Conservation (phyloP, 2,113 vertebrate species). For the Tachysurus vachellii region DNA sequence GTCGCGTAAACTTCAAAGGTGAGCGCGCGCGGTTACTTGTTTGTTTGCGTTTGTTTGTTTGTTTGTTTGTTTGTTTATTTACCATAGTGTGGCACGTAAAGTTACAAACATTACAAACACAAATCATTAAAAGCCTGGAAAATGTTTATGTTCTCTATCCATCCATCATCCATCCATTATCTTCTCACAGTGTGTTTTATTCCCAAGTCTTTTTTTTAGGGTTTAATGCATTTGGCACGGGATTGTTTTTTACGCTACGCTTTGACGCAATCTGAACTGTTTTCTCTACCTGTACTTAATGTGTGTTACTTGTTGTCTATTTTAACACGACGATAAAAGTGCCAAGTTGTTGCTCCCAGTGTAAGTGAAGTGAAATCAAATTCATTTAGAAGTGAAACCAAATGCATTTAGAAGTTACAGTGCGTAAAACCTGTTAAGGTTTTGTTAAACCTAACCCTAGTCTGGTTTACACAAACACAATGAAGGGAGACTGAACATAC, state of each 20-base stretch:
- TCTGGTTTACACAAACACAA: no score
- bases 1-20: neutral
- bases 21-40: neutral
- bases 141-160: neutral
- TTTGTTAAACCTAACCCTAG: no score
- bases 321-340: neutral
- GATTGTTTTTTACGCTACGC: neutral
- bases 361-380: neutral
- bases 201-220: no score
- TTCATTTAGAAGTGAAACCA: no score
- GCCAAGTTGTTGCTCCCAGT: neutral
- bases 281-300: neutral
- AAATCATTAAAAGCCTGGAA: no score
- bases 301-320: neutral
- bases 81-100: neutral
- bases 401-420: no score
- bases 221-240: neutral
- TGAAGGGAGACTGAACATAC: neutral
- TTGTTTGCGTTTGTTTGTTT: neutral
- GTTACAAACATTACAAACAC: no score
- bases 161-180: no score
- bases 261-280: neutral
- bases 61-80: neutral
- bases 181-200: no score
- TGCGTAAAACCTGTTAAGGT: no score